phyloP scores from a whole-genome alignment of 2,113 vertebrate species.

The Ophthalmolycus amberensis region DNA sequence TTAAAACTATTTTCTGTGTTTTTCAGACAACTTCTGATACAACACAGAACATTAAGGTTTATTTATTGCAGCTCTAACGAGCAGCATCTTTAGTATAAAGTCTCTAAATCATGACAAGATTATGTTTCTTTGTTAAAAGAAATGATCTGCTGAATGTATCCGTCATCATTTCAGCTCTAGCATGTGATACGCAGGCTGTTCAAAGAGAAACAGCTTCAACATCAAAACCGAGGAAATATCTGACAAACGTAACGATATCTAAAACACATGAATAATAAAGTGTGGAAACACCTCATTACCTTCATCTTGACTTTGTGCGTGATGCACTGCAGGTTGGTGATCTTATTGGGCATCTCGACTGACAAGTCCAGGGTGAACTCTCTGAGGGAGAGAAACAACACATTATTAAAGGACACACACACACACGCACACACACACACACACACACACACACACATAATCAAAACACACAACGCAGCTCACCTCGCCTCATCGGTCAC shows the following conservation, averaged over 20 bases:
- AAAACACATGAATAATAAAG: neutral
- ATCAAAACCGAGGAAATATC: neutral
- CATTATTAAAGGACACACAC: neutral
- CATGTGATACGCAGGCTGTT: neutral
- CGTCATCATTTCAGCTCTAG: too few species aligned
- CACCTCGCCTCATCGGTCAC: conserved; percentile 84
- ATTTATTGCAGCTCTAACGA: neutral
- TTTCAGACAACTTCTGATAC: neutral
- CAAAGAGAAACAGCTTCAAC: neutral
- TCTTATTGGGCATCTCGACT: conserved; percentile 86
- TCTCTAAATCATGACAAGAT: neutral
- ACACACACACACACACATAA: too few species aligned
- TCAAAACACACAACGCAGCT: conserved; percentile 24
- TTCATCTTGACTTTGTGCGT: conserved; percentile 86
- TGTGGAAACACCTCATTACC: conserved; percentile 61
- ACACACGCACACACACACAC: too few species aligned
- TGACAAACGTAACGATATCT: neutral
- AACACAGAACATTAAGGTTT: neutral
- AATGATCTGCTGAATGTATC: neutral
- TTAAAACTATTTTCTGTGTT: neutral
- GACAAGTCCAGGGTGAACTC: conserved; percentile 86
- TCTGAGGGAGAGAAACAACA: conserved; percentile 45
- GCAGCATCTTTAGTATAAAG: neutral
- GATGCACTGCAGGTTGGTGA: conserved; percentile 77
- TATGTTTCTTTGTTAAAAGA: neutral